Evolutionary conservation across 2,888 invertebrate species (phyloP), one percentile per base, ranked within the genome.

Genomic region (Trichogramma dendrolimi): DNA sequence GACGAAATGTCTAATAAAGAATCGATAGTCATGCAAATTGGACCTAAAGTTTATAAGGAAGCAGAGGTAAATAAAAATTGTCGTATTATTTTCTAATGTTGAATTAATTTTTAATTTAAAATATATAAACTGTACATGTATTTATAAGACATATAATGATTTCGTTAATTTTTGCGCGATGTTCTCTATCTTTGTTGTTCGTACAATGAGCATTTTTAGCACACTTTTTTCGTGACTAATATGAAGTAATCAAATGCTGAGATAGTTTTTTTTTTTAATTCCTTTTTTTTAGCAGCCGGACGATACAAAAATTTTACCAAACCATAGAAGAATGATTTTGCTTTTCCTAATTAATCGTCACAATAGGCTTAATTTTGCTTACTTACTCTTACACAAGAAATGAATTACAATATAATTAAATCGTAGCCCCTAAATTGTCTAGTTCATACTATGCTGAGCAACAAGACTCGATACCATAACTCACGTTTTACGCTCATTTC

Each of bases 61-160:
- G 7, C 48, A 48, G n/a, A 14, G 27, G 11, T 48, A n/a, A 14
- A 14, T 4, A 14, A 48, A 6, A 48, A 48, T 5, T 11, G 11
- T 48, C 6, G 48, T 14, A 48, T 48, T 14, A 48, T 48, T n/a
- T 52, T 43, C 14, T 72, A 72, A 69, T 71, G 70, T 75, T 71
- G 72, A 72, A 74, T 76, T 75, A 77, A 75, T 77, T 78, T 79
- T 78, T 78, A 78, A 79, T 79, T 79, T 78, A 79, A 79, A 79
- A 79, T 78, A 79, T 78, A 79, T 78, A 78, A 78, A 79, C 78
- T 79, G 78, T 79, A 79, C 78, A 79, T 77, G 74, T 78, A 78
- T 78, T 75, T 71, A 74, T 74, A 71, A 67, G 68, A 72, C 70
- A 69, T 70, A 70, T 68, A 65, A 69, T 63, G 67, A 64, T 63